Conservation (phyloP, 2,113 vertebrate genomes). For the Guaruba guarouba region DNA sequence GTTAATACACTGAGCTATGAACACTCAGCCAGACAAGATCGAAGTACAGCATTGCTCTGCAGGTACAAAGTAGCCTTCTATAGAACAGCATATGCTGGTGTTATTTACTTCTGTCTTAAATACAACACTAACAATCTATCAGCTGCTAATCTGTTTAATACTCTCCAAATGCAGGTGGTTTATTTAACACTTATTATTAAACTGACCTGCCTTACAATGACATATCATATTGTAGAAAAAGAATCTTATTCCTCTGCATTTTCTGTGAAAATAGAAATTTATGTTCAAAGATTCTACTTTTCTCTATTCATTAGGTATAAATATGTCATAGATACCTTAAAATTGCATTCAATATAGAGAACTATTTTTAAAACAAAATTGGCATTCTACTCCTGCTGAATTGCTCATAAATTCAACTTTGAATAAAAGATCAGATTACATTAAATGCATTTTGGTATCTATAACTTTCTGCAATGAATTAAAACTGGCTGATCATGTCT, state of each 20-base stretch:
- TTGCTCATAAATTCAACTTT: slow-evolving; percentile 85
- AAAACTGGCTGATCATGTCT: slow-evolving; percentile 90
- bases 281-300: slow-evolving; percentile 65
- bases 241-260: slow-evolving; percentile 34
- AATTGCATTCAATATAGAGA: slow-evolving; percentile 64
- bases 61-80: slow-evolving; percentile 1
- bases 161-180: slow-evolving; percentile 23
- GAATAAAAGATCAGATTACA: slow-evolving; percentile 91
- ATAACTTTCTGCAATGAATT: slow-evolving; percentile 89
- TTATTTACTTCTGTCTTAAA: slow-evolving; percentile 9
- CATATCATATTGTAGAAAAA: slow-evolving; percentile 38
- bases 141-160: slow-evolving; percentile 45
- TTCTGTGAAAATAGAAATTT: slow-evolving; percentile 62
- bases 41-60: background rate
- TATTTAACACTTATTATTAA: slow-evolving; percentile 54
- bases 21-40: background rate
- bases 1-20: background rate
- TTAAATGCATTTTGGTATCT: slow-evolving; percentile 91
- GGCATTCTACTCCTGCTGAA: slow-evolving; percentile 79
- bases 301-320: slow-evolving; percentile 67
- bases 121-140: background rate
- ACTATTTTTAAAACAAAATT: slow-evolving; percentile 85
- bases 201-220: slow-evolving; percentile 37
- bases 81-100: background rate
- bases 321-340: slow-evolving; percentile 73